Conservation (phyloP, 2,113 vertebrate species). For the Siniperca knerii region DNA sequence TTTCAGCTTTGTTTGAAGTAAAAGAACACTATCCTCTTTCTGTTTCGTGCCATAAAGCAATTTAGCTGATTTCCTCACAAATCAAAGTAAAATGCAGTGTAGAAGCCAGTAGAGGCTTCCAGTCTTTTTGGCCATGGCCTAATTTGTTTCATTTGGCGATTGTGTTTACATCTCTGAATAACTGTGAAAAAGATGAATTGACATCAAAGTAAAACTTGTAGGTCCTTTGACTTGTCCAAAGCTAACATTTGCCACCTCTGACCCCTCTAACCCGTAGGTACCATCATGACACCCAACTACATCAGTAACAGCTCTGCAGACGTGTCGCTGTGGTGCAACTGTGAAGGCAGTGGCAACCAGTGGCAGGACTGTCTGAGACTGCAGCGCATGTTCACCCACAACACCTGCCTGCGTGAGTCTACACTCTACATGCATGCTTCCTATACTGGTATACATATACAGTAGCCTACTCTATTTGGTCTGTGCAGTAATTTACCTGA, state of each 20-base stretch:
- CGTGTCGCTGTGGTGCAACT: slow-evolving; percentile 93
- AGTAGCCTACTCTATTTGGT: too few species aligned
- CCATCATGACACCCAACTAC: slow-evolving; percentile 96
- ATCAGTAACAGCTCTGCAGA: slow-evolving; percentile 90
- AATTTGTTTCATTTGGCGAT: background rate
- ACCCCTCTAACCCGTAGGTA: slow-evolving; percentile 83
- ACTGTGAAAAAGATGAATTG: background rate
- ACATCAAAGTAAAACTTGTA: background rate
- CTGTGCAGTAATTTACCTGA: background rate
- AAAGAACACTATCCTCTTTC: background rate
- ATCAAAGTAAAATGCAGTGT: background rate
- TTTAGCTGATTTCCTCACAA: slow-evolving; percentile 7
- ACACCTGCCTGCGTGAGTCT: slow-evolving; percentile 85
- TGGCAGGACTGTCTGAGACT: slow-evolving; percentile 92
- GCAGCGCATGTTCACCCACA: slow-evolving; percentile 90
- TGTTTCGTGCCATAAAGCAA: background rate
- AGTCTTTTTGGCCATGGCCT: background rate
- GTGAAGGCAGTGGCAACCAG: slow-evolving; percentile 93
- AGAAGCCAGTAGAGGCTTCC: background rate
- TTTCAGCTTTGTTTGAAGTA: slow-evolving; percentile 11
- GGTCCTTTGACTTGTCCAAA: background rate
- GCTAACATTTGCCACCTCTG: background rate
- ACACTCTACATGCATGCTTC: too few species aligned
- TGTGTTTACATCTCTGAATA: background rate
- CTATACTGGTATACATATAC: background rate